Percentiles rank a stretch among this genome's conserved stretches.
Evolutionary conservation across 2,113 vertebrate genomes (phyloP).

Genomic region (Perca schrenkii): DNA sequence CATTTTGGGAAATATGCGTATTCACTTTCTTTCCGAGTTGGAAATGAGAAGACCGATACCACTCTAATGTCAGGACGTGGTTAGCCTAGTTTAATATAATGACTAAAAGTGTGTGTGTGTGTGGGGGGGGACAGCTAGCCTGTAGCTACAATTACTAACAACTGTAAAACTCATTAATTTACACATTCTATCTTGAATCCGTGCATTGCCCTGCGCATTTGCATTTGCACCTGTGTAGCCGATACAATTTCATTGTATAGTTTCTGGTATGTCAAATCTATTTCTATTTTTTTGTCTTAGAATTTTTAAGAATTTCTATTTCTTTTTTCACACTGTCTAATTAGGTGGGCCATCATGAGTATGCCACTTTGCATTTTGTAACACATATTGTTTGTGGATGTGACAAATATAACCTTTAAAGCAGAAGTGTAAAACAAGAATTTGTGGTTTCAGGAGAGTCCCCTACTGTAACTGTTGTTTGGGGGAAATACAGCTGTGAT

Average conservation of each 20-base stretch:
- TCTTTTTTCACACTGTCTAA: background rate
- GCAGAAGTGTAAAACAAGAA: conserved; percentile 4
- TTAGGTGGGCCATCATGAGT: background rate
- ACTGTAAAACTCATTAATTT: background rate
- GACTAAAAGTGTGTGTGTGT: background rate
- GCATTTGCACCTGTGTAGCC: no score
- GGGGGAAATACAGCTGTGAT: background rate
- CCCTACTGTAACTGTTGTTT: background rate
- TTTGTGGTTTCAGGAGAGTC: background rate
- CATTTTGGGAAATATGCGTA: background rate
- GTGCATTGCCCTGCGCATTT: no score
- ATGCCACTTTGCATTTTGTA: background rate
- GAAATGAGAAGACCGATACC: background rate
- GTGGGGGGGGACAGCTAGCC: background rate
- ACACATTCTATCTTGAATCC: background rate
- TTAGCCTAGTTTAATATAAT: background rate
- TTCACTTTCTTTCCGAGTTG: background rate
- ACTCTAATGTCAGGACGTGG: background rate
- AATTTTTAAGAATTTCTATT: background rate
- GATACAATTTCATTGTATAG: no score
- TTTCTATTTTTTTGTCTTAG: no score
- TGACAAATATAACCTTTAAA: background rate
- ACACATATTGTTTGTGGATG: background rate
- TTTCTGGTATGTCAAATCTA: no score
- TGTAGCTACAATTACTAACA: background rate